Evolutionary conservation across 37 sponge, comb jelly and placozoan species (phyloP), one percentile per base, ranked within the genome.

Genomic region (Diacarnus erythraeanus): DNA sequence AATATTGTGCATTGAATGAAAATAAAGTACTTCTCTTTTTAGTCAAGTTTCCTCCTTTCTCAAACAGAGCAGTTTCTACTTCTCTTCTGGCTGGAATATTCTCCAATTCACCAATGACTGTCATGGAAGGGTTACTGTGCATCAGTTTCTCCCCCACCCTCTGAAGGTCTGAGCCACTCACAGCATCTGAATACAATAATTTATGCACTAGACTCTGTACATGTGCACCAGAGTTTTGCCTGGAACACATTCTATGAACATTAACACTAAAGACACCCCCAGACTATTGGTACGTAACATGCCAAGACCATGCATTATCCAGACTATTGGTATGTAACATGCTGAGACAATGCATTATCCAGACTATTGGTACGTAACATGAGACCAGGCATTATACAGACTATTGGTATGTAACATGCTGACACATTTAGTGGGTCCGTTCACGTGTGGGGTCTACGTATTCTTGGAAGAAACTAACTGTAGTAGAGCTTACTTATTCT

Each of bases 31-130:
- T 74, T 15, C 29, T 71, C 6, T 31, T 83, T 69, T 75, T 83
- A 0, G 60, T 44, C 30, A 83, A 43, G 34, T 37, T 54, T 23
- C 80, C 84, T 10, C 56, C 73, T 0, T 57, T 42, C 29, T 74
- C 73, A 17, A 39, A 71, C 38, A 92, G 57, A 1, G 85, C 89
- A 27, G 43, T 30, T 57, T 87, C 85, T 9, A 87, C 82, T 35
- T 87, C 85, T 36, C 72, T 79, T 42, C 80, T 38, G 1, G 65
- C 9, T 18, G 92, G 92, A 0, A 87, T 68, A 27, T 87, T 56
- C n/a, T 80, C 34, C 39, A 92, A 85, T 69, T 76, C 76, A 3
- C 92, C 92, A 42, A 92, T 38, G n/a, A 63, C 85, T 26, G 92
- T 89, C 42, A 83, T 57, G 26, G 92, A 67, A 2, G 76, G 77